A percentile compares a stretch with the other conserved stretches of the same genome.
These are phyloP conservation scores for Atherinosoma microstoma DNA, from an alignment of 2,797 vertebrate species.

Conservation along the genomic window DNA sequence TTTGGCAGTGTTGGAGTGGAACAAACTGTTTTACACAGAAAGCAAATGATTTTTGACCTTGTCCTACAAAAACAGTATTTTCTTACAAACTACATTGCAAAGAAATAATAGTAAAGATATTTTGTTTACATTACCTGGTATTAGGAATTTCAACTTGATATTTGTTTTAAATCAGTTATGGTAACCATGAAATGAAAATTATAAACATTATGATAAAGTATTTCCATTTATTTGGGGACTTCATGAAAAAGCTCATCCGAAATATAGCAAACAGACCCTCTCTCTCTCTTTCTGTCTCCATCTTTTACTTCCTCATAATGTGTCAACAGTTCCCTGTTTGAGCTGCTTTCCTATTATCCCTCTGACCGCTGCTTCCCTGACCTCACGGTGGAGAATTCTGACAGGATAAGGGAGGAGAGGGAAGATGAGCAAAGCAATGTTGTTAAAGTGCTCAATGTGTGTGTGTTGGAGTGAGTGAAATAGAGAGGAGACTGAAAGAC, in stretches of 20 bases:
- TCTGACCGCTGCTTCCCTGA: conserved; percentile 73
- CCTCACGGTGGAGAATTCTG: conserved; percentile 74
- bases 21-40: conserved; percentile 67
- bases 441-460: conserved; percentile 42
- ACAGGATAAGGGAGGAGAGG: conserved; percentile 64
- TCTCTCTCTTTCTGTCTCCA: not conserved
- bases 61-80: conserved; percentile 1
- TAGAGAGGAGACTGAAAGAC: conserved; percentile 18
- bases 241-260: not conserved
- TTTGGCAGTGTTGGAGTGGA: conserved; percentile 55
- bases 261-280: conserved; percentile 22
- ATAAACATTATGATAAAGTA: not conserved
- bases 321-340: conserved; percentile 75
- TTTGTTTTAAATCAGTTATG: not conserved
- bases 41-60: conserved; percentile 50
- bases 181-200: not conserved
- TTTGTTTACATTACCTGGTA: not conserved
- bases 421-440: conserved; percentile 63
- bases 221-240: not conserved
- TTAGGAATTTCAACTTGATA: not conserved
- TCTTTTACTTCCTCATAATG: conserved; percentile 53
- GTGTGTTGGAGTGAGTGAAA: conserved; percentile 22
- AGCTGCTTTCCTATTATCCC: conserved; percentile 72
- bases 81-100: not conserved
- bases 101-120: not conserved